phyloP scores from a whole-genome alignment of 2,113 vertebrate genomes.

The Dryoscopus gambensis region DNA sequence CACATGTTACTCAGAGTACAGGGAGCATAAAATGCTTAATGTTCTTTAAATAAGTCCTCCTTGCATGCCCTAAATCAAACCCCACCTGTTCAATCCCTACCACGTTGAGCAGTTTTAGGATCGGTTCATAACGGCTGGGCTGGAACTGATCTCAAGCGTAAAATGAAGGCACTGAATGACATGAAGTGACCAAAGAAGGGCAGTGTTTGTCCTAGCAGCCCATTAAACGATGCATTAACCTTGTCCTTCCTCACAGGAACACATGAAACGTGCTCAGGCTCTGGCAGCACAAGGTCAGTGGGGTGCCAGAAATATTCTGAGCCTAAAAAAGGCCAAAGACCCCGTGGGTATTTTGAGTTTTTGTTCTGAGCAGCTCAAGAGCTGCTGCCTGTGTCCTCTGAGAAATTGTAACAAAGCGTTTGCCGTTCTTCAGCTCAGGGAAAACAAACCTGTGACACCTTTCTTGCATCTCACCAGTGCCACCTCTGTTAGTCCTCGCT shows the following conservation, averaged over 20 bases:
- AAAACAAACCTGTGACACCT: neutral
- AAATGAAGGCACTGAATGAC: neutral
- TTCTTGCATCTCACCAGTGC: fast-evolving
- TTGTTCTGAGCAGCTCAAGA: neutral
- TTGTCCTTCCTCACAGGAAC: neutral
- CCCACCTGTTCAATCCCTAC: neutral
- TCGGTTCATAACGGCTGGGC: fast-evolving
- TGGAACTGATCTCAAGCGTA: neutral
- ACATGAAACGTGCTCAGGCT: fast-evolving
- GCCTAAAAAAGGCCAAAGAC: neutral
- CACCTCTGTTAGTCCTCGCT: neutral
- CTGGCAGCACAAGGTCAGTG: neutral
- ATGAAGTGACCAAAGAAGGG: neutral
- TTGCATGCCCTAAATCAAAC: neutral
- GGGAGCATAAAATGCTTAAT: neutral
- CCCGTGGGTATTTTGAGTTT: neutral
- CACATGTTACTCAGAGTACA: neutral
- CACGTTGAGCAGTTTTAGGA: too few species aligned
- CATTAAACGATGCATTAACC: neutral
- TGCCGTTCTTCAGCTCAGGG: neutral
- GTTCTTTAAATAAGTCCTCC: neutral
- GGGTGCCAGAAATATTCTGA: neutral
- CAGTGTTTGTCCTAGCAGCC: neutral
- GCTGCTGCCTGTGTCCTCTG: neutral
- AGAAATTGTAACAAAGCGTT: neutral